Percentiles rank a stretch among this genome's conserved stretches.
Conservation (phyloP, 2,113 vertebrate genomes). For the Serilophus lunatus region DNA sequence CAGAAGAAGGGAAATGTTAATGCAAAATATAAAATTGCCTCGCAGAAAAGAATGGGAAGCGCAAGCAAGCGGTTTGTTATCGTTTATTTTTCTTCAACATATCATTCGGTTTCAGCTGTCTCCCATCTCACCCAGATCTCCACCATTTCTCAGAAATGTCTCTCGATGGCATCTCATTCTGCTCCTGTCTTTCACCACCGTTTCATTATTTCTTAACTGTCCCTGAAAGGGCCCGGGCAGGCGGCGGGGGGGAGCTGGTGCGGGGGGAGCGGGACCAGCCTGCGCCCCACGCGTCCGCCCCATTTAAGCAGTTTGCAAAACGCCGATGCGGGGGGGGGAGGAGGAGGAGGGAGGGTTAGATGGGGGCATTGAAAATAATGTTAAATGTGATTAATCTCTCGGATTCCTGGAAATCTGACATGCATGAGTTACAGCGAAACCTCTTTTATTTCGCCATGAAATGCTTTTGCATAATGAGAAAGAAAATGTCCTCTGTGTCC, state of each 20-base stretch:
- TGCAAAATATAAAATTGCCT: conserved; percentile 66
- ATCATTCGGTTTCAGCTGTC: conserved; percentile 72
- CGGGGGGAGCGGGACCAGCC: not conserved
- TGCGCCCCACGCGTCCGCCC: conserved; percentile 35
- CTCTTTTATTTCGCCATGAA: conserved; percentile 75
- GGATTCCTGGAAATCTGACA: conserved; percentile 75
- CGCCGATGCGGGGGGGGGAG: not conserved
- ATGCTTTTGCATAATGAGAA: conserved; percentile 76
- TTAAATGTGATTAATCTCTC: conserved; percentile 73
- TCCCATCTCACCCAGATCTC: conserved; percentile 54
- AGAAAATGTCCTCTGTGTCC: conserved; percentile 76
- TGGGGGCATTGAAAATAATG: conserved; percentile 56
- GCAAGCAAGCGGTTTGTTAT: conserved; percentile 46
- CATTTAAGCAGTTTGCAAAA: conserved; percentile 32
- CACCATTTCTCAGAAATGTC: conserved; percentile 66
- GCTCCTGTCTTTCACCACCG: conserved; percentile 50
- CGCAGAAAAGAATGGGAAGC: conserved; percentile 41
- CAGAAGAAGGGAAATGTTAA: conserved; percentile 55
- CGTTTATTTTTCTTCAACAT: conserved; percentile 66
- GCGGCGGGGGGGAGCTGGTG: not conserved
- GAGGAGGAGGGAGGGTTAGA: not conserved
- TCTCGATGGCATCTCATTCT: conserved; percentile 68
- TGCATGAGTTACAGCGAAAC: conserved; percentile 73
- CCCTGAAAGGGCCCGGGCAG: conserved; percentile 36
- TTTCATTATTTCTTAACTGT: conserved; percentile 68